phyloP scores from a whole-genome alignment of 2,797 vertebrate genomes.

The Brotula barbata region DNA sequence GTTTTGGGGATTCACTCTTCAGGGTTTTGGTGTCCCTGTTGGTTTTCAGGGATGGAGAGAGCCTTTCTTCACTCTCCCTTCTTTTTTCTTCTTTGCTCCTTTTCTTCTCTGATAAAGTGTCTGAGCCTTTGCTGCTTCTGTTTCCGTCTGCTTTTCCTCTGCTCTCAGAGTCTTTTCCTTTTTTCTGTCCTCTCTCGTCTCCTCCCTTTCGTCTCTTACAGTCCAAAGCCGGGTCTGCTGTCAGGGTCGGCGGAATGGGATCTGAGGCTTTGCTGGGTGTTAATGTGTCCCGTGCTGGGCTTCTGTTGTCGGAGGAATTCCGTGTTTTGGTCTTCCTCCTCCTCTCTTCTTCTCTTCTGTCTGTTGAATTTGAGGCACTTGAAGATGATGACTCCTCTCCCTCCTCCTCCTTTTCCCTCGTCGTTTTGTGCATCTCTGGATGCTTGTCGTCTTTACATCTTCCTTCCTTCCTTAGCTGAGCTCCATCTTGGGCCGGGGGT shows the following conservation, averaged over 20 bases:
- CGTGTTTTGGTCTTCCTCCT: slow-evolving; percentile 11
- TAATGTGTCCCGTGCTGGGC: slow-evolving; percentile 79
- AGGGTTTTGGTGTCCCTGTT: slow-evolving; percentile 68
- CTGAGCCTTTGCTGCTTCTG: slow-evolving; percentile 70
- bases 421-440: slow-evolving; percentile 74
- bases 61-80: slow-evolving; percentile 73
- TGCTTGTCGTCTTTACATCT: not conserved
- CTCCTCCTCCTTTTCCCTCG: slow-evolving; percentile 80
- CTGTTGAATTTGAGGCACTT: slow-evolving; percentile 71
- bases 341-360: slow-evolving; percentile 73
- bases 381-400: slow-evolving; percentile 20
- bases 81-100: slow-evolving; percentile 84
- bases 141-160: slow-evolving; percentile 61
- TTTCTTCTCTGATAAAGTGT: slow-evolving; percentile 83
- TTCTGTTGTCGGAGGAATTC: slow-evolving; percentile 80
- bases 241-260: slow-evolving; percentile 9
- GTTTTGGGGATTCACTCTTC: slow-evolving; percentile 69
- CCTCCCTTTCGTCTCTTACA: slow-evolving; percentile 81
- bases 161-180: slow-evolving; percentile 71
- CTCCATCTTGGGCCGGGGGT: slow-evolving; percentile 76
- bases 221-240: slow-evolving; percentile 77
- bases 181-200: slow-evolving; percentile 75
- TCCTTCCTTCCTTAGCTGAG: slow-evolving; percentile 63
- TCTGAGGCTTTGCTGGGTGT: slow-evolving; percentile 79
- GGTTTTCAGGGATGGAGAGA: not conserved